Evolutionary conservation across 1,140 invertebrate genomes (phyloP).

Genomic region (Stenopsyche tienmushanensis): DNA sequence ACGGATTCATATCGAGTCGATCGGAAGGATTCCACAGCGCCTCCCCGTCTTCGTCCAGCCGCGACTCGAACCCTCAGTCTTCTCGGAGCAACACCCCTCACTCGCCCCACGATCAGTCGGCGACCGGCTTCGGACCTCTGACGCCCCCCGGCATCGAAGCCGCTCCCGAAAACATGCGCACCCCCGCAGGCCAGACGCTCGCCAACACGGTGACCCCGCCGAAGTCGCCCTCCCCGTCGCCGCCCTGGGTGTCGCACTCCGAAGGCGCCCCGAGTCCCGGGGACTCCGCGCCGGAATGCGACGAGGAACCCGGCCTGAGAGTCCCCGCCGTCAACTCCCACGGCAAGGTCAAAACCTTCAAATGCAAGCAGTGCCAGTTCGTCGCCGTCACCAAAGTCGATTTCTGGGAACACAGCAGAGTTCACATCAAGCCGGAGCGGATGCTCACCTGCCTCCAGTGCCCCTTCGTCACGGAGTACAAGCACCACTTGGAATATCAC

Average conservation of each 20-base stretch:
- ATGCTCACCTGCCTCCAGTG: slow-evolving; percentile 89
- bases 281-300: slow-evolving; percentile 57
- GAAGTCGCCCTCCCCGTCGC: slow-evolving; percentile 56
- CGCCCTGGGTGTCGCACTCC: slow-evolving; percentile 46
- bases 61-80: slow-evolving; percentile 53
- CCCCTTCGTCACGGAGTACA: slow-evolving; percentile 97
- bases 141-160: slow-evolving; percentile 53
- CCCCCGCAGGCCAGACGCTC: slow-evolving; percentile 47
- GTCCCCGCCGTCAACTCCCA: slow-evolving; percentile 77
- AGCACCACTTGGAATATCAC: slow-evolving; percentile 98
- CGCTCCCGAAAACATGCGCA: slow-evolving; percentile 48
- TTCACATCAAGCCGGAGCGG: slow-evolving; percentile 92
- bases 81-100: slow-evolving; percentile 45
- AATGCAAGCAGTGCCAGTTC: slow-evolving; percentile 91
- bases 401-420: slow-evolving; percentile 89
- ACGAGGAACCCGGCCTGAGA: slow-evolving; percentile 65
- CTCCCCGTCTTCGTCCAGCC: slow-evolving; percentile 53
- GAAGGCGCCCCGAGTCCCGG: slow-evolving; percentile 55
- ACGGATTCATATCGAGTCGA: slow-evolving; percentile 42
- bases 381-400: slow-evolving; percentile 84
- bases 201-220: slow-evolving; percentile 52
- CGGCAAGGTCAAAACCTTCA: slow-evolving; percentile 83
- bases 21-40: slow-evolving; percentile 56
- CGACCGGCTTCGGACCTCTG: slow-evolving; percentile 49
- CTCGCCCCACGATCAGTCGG: slow-evolving; percentile 42